A percentile compares a stretch with the other conserved stretches of the same genome.
Conservation (phyloP, 2,797 vertebrate genomes). For the Catharus ustulatus region DNA sequence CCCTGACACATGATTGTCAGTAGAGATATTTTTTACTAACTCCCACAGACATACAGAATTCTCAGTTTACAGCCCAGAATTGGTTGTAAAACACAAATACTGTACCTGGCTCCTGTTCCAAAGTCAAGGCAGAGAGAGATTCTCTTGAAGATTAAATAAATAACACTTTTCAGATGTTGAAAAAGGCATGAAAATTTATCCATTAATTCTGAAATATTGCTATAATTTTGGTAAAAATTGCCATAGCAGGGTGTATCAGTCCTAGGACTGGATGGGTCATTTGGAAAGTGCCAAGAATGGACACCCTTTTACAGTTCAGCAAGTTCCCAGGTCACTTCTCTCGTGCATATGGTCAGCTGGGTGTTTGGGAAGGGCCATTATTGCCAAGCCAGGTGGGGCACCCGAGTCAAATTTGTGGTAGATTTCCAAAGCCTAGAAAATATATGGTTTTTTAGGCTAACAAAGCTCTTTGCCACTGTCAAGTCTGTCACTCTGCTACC, state of each 20-base stretch:
- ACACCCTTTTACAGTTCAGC: not conserved
- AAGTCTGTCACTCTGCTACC: not conserved
- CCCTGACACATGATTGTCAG: not conserved
- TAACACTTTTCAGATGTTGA: not conserved
- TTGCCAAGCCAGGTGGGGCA: not conserved
- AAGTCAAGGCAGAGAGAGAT: not conserved
- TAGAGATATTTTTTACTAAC: not conserved
- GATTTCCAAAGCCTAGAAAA: not conserved
- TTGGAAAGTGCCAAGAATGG: not conserved
- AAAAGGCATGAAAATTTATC: not conserved
- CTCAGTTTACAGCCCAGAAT: not conserved
- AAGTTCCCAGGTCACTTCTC: not conserved
- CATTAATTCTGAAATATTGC: not conserved
- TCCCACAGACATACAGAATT: not conserved
- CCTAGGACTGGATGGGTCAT: not conserved
- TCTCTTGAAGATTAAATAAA: not conserved
- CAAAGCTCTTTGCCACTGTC: not conserved
- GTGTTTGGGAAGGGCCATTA: not conserved
- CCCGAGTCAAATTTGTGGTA: not conserved
- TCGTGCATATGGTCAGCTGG: rapidly evolving
- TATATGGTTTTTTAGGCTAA: not conserved
- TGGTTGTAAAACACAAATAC: not conserved
- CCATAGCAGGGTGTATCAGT: not conserved
- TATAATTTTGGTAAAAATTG: not conserved
- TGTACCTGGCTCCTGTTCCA: not conserved